Conservation (phyloP, 2,888 invertebrate species). For the Xestoiulus laeticollis region DNA sequence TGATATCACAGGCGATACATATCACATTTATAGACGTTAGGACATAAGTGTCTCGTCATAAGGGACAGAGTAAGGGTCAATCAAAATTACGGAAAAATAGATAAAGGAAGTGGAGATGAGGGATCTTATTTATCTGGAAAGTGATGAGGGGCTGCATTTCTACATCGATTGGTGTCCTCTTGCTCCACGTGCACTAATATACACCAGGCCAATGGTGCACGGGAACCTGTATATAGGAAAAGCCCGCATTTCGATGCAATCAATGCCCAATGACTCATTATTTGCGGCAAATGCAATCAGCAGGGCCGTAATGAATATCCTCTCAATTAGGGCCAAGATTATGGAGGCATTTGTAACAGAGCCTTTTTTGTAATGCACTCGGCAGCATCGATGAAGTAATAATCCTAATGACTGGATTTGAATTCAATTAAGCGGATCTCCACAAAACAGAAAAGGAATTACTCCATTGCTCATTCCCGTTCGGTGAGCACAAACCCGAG, state of each 20-base stretch:
- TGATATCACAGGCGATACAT: neutral
- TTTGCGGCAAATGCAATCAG: slow-evolving; percentile 51
- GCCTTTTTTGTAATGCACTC: slow-evolving; percentile 17
- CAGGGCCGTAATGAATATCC: slow-evolving; percentile 50
- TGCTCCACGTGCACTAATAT: neutral
- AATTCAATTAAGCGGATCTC: slow-evolving; percentile 53
- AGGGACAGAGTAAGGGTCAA: slow-evolving; percentile 3
- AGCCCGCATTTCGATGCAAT: slow-evolving; percentile 38
- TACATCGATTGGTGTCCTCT: neutral
- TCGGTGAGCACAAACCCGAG: neutral
- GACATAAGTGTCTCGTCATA: slow-evolving; percentile 37
- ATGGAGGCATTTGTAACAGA: slow-evolving; percentile 45
- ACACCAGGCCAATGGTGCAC: too few species aligned
- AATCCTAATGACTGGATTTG: slow-evolving; percentile 51
- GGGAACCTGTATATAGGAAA: neutral
- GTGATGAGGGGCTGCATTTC: neutral
- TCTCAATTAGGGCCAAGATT: slow-evolving; percentile 50
- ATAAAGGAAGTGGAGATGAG: slow-evolving; percentile 31
- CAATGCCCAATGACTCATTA: slow-evolving; percentile 40
- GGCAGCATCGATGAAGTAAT: slow-evolving; percentile 47
- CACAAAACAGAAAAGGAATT: slow-evolving; percentile 45
- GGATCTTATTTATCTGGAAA: slow-evolving; percentile 37
- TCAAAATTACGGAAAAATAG: slow-evolving; percentile 28
- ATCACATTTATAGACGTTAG: neutral
- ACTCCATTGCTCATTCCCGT: neutral